Evolutionary conservation across 1,140 invertebrate species (phyloP).

Genomic region (Zaprionus africanus): DNA sequence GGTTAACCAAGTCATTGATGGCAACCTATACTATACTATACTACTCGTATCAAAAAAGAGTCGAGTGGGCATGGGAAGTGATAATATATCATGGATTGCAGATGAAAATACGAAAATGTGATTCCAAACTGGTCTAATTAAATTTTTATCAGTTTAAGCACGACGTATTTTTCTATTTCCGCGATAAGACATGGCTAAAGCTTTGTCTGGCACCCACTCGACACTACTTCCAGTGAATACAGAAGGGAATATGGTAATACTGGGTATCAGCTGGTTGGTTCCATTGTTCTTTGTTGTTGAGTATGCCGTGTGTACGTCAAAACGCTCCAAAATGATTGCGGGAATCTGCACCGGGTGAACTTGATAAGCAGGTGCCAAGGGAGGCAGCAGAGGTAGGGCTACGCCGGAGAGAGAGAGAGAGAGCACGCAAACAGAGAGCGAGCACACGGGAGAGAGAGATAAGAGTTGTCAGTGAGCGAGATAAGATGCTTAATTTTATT

Average conservation of each 20-base stretch:
- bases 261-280: background rate
- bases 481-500: constrained; percentile 28
- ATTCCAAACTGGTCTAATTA: background rate
- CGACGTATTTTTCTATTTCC: background rate
- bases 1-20: background rate
- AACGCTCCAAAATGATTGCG: constrained; percentile 1
- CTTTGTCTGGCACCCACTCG: background rate
- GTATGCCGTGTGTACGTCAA: background rate
- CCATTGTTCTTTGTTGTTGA: background rate
- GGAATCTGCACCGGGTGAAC: background rate
- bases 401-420: background rate
- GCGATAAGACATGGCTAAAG: background rate
- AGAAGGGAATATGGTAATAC: constrained; percentile 1
- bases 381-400: background rate
- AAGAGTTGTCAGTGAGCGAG: background rate
- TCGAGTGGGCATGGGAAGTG: background rate
- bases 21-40: background rate
- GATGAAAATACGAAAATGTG: constrained; percentile 1
- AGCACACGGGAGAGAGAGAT: background rate
- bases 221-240: background rate
- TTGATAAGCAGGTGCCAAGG: background rate
- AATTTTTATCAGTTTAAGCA: constrained; percentile 3
- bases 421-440: background rate
- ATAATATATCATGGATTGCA: background rate
- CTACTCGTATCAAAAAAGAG: background rate